Conservation (phyloP, 2,797 vertebrate genomes). For the Rhinella marina region DNA sequence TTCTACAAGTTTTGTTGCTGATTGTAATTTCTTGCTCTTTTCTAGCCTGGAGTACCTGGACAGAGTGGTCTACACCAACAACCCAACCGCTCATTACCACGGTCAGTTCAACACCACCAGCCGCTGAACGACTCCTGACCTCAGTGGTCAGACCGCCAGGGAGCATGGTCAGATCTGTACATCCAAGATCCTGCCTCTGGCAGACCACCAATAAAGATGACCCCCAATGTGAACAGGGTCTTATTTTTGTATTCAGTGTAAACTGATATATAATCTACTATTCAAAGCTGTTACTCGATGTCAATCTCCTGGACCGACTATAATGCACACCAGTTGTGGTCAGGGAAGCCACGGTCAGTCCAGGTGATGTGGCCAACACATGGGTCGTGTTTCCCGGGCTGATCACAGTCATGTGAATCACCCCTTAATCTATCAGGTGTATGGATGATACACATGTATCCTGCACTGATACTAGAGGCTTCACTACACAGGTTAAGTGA, state of each 20-base stretch:
- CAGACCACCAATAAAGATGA: slow-evolving; percentile 7
- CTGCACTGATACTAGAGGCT: no score
- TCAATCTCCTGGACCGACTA: no score
- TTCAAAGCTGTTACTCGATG: not conserved
- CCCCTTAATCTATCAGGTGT: no score
- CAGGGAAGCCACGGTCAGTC: no score
- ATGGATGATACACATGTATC: no score
- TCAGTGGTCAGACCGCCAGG: not conserved
- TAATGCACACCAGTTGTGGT: no score
- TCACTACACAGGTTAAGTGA: no score
- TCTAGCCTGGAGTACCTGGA: slow-evolving; percentile 69
- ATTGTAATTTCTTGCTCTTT: slow-evolving; percentile 57
- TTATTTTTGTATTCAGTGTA: not conserved
- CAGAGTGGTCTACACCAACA: slow-evolving; percentile 68
- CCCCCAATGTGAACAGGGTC: not conserved
- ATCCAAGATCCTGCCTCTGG: not conserved
- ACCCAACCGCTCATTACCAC: slow-evolving; percentile 64
- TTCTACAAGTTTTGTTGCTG: not conserved
- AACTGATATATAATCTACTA: not conserved
- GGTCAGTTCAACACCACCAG: slow-evolving; percentile 69
- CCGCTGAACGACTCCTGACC: slow-evolving; percentile 59
- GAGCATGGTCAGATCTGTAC: not conserved
- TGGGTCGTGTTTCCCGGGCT: no score
- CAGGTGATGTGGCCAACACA: no score
- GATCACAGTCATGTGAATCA: no score